A percentile compares a stretch with the other conserved stretches of the same genome.
phyloP scores from a whole-genome alignment of 1,140 invertebrate species.

The Drosophila insularis region DNA sequence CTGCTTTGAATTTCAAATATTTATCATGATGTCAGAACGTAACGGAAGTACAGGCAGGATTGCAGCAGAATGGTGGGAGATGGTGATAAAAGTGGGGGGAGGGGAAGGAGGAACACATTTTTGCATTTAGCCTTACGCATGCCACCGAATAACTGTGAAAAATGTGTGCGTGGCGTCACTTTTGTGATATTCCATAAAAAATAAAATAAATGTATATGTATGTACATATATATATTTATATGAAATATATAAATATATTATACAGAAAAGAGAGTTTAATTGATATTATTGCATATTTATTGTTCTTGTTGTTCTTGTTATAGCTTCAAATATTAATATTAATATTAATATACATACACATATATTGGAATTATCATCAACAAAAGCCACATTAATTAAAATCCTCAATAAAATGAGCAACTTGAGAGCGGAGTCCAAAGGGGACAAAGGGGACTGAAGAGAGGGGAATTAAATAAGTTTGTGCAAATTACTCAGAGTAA shows the following conservation, averaged over 20 bases:
- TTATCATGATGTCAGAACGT: conserved; percentile 8
- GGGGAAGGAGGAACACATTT: not conserved
- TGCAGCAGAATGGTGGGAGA: not conserved
- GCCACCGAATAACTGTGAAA: conserved; percentile 21
- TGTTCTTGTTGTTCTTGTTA: not conserved
- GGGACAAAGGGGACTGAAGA: not conserved
- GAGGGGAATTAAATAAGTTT: conserved; percentile 13
- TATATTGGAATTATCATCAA: conserved; percentile 8
- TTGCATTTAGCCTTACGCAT: conserved; percentile 11
- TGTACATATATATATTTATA: not conserved
- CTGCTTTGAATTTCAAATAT: conserved; percentile 53
- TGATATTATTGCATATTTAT: conserved; percentile 1
- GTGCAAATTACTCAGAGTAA: conserved; percentile 26
- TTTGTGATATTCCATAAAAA: conserved; percentile 14
- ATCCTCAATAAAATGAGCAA: conserved; percentile 21
- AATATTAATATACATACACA: conserved; percentile 10
- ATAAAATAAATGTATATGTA: not conserved
- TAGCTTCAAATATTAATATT: conserved; percentile 8
- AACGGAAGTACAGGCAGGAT: not conserved
- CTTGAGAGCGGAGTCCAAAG: conserved; percentile 13
- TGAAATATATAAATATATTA: conserved; percentile 11
- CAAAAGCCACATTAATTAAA: conserved; percentile 38
- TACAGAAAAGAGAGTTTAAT: conserved; percentile 11
- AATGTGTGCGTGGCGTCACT: conserved; percentile 4
- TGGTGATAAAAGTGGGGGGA: not conserved